Percentiles rank a stretch among this genome's conserved stretches.
phyloP scores from a whole-genome alignment of 1,140 invertebrate genomes.

The Drosophila paulistorum region DNA sequence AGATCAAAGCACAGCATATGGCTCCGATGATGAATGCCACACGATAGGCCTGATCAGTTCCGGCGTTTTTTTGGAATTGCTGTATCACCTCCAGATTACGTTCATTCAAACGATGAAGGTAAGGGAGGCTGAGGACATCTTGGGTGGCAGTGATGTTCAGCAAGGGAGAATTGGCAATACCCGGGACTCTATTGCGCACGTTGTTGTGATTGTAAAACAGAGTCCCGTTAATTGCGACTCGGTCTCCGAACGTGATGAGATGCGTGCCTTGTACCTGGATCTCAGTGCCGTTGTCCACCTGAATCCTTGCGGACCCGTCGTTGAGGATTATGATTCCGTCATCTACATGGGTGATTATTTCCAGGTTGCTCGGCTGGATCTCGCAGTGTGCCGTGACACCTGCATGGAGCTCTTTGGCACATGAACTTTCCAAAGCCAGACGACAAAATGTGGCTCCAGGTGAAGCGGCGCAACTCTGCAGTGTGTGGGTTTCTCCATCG shows the following conservation, averaged over 20 bases:
- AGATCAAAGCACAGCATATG: too few species aligned
- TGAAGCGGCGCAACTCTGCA: constrained; percentile 11
- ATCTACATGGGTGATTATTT: not conserved
- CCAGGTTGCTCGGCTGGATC: constrained; percentile 19
- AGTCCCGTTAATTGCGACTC: constrained; percentile 27
- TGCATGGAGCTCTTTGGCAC: constrained; percentile 13
- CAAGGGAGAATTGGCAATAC: constrained; percentile 9
- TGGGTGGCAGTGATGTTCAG: constrained; percentile 17
- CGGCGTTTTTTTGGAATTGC: not conserved
- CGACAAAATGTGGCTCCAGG: constrained; percentile 24
- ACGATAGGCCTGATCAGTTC: constrained; percentile 62
- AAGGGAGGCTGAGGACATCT: constrained; percentile 23
- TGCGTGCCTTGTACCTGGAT: constrained; percentile 27
- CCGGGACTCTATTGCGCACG: constrained; percentile 5
- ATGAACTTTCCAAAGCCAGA: constrained; percentile 13
- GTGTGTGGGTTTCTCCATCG: not conserved
- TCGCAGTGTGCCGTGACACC: constrained; percentile 26
- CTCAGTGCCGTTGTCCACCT: constrained; percentile 1
- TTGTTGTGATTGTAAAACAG: constrained; percentile 6
- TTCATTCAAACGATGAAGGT: constrained; percentile 20
- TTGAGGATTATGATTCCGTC: constrained; percentile 6
- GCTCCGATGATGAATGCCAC: too few species aligned
- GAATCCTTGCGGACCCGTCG: constrained; percentile 28
- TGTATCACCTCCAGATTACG: constrained; percentile 14
- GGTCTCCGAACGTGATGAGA: constrained; percentile 21